These are phyloP conservation scores for Oncorhynchus masou DNA, from an alignment of 2,113 vertebrate genomes.

Conservation along the genomic window DNA sequence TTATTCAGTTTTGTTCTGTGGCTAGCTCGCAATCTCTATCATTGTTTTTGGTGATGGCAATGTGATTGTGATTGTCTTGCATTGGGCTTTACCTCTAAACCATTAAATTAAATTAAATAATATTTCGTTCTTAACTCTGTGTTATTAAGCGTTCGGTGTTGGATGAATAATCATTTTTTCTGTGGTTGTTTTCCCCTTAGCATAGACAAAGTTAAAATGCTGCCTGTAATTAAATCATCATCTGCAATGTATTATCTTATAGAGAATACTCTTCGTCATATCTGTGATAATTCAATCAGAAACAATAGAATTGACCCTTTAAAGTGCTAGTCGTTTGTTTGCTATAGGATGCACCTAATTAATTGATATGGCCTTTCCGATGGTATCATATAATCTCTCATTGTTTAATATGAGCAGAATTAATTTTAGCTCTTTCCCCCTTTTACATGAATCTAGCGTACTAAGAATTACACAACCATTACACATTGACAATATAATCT, in stretches of 20 bases:
- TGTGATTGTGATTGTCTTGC: background rate
- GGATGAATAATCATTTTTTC: background rate
- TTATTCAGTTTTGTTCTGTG: background rate
- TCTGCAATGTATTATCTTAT: background rate
- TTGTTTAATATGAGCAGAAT: background rate
- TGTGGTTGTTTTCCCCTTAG: background rate
- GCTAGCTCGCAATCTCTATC: constrained; percentile 4
- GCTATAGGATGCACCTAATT: background rate
- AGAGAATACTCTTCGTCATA: background rate
- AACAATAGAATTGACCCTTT: background rate
- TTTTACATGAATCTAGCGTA: background rate
- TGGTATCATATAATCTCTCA: background rate
- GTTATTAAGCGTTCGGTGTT: background rate
- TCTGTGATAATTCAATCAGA: background rate
- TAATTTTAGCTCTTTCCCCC: background rate
- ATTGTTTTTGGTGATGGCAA: constrained; percentile 1
- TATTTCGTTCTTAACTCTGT: background rate
- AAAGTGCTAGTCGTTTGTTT: constrained; percentile 4
- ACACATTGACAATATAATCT: too few relatives aligned
- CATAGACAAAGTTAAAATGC: background rate
- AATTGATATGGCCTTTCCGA: background rate
- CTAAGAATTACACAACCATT: background rate
- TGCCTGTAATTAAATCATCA: background rate
- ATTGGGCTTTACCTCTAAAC: background rate
- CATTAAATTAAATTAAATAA: background rate